Evolutionary conservation across 1,140 invertebrate genomes (phyloP).

Genomic region (Drosophila carrolli): DNA sequence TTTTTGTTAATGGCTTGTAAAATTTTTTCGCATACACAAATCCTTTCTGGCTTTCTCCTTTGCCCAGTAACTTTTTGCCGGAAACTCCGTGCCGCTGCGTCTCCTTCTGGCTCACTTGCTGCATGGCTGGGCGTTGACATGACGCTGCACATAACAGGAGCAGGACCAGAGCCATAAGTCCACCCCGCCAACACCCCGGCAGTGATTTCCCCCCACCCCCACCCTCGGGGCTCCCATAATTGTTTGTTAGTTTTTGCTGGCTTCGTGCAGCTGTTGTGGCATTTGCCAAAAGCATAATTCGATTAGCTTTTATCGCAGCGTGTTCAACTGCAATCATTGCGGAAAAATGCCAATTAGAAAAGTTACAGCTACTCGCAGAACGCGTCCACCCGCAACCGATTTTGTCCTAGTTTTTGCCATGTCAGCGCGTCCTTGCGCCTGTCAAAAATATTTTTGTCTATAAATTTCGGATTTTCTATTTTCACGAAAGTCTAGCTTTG

Average conservation of each 20-base stretch:
- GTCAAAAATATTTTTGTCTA: constrained; percentile 12
- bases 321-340: constrained; percentile 78
- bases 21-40: constrained; percentile 71
- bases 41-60: constrained; percentile 47
- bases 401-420: constrained; percentile 35
- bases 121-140: constrained; percentile 65
- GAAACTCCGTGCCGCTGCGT: constrained; percentile 37
- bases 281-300: constrained; percentile 77
- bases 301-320: constrained; percentile 79
- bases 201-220: neutral
- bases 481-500: neutral
- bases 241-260: constrained; percentile 59
- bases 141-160: constrained; percentile 42
- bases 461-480: constrained; percentile 11
- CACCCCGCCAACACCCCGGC: neutral
- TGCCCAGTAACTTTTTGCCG: constrained; percentile 54
- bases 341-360: constrained; percentile 80
- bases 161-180: constrained; percentile 5
- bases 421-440: constrained; percentile 25
- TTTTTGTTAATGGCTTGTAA: constrained; percentile 81
- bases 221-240: constrained; percentile 34
- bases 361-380: constrained; percentile 44
- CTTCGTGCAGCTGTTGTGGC: constrained; percentile 50
- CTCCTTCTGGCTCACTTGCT: neutral
- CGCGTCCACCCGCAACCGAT: constrained; percentile 11